Evolutionary conservation across 2,113 vertebrate genomes (phyloP).

Genomic region (Narcine bancroftii): DNA sequence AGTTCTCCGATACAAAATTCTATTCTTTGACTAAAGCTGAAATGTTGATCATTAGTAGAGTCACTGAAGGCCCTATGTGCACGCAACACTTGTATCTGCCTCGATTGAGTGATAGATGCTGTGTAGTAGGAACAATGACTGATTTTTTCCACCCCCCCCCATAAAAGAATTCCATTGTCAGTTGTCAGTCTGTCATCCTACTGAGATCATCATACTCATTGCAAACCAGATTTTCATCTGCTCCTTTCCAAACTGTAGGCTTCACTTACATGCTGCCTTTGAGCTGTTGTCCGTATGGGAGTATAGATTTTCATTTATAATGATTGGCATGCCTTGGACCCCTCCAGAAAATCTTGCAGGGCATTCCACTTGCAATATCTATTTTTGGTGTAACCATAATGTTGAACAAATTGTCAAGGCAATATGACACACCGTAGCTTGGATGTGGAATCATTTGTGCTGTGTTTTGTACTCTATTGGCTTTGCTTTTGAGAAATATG

Average conservation of each 20-base stretch:
- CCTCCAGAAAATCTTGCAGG: not conserved
- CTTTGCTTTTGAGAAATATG: not conserved
- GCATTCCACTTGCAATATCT: not conserved
- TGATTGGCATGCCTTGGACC: not conserved
- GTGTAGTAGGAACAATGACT: not conserved
- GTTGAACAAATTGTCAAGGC: not conserved
- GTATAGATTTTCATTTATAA: constrained; percentile 22
- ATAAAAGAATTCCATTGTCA: not conserved
- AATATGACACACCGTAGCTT: not conserved
- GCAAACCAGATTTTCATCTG: not conserved
- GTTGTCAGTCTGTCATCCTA: not conserved
- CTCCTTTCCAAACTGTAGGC: not conserved
- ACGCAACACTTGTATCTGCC: too few species aligned
- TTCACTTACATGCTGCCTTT: not conserved
- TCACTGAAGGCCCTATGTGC: not conserved
- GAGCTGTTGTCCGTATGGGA: not conserved
- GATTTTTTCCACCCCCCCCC: not conserved
- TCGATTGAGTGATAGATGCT: not conserved
- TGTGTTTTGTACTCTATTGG: not conserved
- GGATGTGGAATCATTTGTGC: constrained; percentile 5
- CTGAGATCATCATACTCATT: not conserved
- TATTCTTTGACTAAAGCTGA: not conserved
- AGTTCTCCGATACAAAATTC: not conserved
- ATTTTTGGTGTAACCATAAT: not conserved
- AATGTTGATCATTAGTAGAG: not conserved